These are phyloP conservation scores for Gymnocheta viridis DNA, from an alignment of 2,888 invertebrate species.

Conservation along the genomic window DNA sequence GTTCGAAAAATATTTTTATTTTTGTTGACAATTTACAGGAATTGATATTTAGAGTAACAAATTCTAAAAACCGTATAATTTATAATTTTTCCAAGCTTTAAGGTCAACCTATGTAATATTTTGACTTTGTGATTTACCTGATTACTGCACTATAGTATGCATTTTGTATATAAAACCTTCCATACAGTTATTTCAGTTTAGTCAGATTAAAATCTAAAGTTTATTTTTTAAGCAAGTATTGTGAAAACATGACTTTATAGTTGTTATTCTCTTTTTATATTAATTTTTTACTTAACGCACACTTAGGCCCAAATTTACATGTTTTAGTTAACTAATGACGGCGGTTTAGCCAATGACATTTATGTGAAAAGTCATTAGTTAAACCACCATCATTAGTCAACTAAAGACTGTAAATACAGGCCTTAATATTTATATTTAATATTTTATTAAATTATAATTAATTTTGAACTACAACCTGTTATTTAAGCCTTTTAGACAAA, in stretches of 20 bases:
- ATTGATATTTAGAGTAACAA: too few species aligned
- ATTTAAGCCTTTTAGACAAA: conserved; percentile 1
- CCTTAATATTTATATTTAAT: conserved; percentile 16
- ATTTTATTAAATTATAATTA: conserved; percentile 18
- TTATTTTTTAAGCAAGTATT: conserved; percentile 16
- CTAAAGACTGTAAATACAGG: too few species aligned
- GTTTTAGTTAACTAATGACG: too few species aligned
- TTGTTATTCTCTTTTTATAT: conserved; percentile 27
- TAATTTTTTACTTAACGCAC: conserved; percentile 56
- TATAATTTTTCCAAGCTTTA: background rate
- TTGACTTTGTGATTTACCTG: too few species aligned
- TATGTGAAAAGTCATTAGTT: too few species aligned
- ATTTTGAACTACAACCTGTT: conserved; percentile 1
- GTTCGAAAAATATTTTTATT: too few species aligned
- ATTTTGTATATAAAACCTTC: background rate
- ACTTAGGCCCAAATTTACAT: background rate
- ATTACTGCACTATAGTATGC: too few species aligned
- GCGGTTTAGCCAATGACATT: too few species aligned
- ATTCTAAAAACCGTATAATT: too few species aligned
- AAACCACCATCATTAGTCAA: too few species aligned
- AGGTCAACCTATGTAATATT: too few species aligned
- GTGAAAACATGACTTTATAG: conserved; percentile 17
- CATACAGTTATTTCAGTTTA: background rate
- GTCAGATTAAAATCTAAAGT: background rate
- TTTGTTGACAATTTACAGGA: too few species aligned